These are phyloP conservation scores for Pipistrellus pygmaeus DNA, from an alignment of 2,797 vertebrate species.

Conservation along the genomic window DNA sequence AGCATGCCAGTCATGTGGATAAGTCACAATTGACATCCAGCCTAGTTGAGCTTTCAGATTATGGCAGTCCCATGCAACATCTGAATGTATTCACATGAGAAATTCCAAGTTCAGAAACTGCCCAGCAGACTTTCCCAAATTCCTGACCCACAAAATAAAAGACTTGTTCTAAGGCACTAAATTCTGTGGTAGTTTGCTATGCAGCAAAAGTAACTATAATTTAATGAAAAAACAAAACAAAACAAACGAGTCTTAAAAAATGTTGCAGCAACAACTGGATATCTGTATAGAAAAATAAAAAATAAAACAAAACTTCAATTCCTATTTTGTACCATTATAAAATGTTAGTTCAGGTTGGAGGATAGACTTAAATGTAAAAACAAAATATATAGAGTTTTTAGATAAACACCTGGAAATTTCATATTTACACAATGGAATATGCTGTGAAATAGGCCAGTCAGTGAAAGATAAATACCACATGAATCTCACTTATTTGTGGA, in stretches of 20 bases:
- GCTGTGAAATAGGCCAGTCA: not conserved
- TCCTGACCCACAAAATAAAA: not conserved
- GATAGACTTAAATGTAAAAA: not conserved
- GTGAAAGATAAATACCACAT: too few relatives aligned
- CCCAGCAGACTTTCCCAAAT: not conserved
- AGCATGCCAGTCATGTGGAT: rapidly evolving
- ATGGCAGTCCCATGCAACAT: not conserved
- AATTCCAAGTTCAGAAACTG: not conserved
- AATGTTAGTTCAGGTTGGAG: not conserved
- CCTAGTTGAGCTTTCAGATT: not conserved
- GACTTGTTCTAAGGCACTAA: not conserved
- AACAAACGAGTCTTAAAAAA: not conserved
- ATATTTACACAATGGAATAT: not conserved
- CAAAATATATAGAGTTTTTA: not conserved
- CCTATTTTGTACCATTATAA: not conserved
- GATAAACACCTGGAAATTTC: not conserved
- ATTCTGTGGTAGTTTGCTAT: not conserved
- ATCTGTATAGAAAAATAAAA: not conserved
- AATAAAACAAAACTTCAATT: not conserved
- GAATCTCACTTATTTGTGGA: too few relatives aligned
- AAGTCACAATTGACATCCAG: not conserved
- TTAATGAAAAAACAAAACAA: not conserved
- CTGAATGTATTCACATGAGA: not conserved
- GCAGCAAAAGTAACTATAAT: not conserved
- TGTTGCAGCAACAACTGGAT: not conserved